These are phyloP conservation scores for Tetraodon nigroviridis DNA, from an alignment of 2,113 vertebrate genomes.

Conservation along the genomic window DNA sequence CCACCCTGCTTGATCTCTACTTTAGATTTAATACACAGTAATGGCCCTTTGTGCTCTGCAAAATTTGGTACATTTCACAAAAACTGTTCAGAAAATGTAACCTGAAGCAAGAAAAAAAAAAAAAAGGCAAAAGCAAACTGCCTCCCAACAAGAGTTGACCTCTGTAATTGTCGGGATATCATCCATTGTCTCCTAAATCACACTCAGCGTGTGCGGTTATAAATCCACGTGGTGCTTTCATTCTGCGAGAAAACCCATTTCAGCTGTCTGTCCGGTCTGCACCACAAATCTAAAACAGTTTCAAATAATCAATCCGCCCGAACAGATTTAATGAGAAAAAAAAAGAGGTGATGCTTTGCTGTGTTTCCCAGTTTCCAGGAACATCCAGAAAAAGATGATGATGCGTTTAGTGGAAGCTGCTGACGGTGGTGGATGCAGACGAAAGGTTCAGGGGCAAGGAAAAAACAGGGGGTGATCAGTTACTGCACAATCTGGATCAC, in stretches of 20 bases:
- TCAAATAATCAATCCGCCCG: conserved; percentile 24
- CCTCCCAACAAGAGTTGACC: conserved; percentile 35
- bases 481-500: conserved; percentile 43
- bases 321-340: conserved; percentile 43
- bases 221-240: neutral
- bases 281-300: conserved; percentile 26
- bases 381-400: conserved; percentile 37
- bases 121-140: conserved; percentile 10
- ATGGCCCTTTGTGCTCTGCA: neutral
- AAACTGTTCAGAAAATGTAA: neutral
- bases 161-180: conserved; percentile 19
- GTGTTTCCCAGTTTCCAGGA: conserved; percentile 19
- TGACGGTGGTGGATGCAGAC: conserved; percentile 26
- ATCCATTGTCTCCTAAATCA: conserved; percentile 26
- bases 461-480: conserved; percentile 46
- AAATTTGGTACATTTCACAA: neutral
- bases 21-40: neutral
- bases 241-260: conserved; percentile 13
- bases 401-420: conserved; percentile 49
- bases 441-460: conserved; percentile 25
- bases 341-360: conserved; percentile 42
- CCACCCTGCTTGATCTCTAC: neutral
- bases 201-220: conserved; percentile 11
- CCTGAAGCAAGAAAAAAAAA: neutral
- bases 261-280: conserved; percentile 11